Evolutionary conservation across 2,113 vertebrate species (phyloP).

Genomic region (Peromyscus maniculatus): DNA sequence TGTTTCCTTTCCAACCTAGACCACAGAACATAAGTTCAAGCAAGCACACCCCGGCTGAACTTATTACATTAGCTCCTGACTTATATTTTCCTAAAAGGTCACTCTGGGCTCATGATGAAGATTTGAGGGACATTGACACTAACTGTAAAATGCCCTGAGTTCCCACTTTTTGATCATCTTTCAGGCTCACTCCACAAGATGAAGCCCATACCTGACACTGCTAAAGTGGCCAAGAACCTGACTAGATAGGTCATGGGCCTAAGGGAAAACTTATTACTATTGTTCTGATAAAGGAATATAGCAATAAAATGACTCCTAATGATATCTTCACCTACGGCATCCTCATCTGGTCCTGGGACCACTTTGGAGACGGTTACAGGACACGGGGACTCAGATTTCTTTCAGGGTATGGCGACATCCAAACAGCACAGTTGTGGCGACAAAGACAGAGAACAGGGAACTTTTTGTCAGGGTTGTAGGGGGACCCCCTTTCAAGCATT

Average conservation of each 20-base stretch:
- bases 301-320: neutral
- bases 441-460: neutral
- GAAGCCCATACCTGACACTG: neutral
- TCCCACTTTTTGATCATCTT: neutral
- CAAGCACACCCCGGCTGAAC: neutral
- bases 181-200: neutral
- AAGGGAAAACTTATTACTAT: neutral
- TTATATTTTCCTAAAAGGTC: neutral
- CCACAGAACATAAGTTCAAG: neutral
- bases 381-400: neutral
- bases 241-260: neutral
- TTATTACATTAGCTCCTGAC: neutral
- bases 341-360: neutral
- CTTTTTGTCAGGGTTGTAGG: neutral
- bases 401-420: neutral
- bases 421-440: no score
- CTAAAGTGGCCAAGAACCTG: neutral
- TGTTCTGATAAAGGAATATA: neutral
- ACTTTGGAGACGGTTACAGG: neutral
- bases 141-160: neutral
- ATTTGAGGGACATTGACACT: neutral
- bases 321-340: neutral
- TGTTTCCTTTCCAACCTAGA: neutral
- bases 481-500: neutral
- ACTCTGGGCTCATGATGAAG: neutral